Evolutionary conservation across 2,888 invertebrate species (phyloP), one percentile per base, ranked within the genome.

Genomic region (Cryptophagus acutangulus): DNA sequence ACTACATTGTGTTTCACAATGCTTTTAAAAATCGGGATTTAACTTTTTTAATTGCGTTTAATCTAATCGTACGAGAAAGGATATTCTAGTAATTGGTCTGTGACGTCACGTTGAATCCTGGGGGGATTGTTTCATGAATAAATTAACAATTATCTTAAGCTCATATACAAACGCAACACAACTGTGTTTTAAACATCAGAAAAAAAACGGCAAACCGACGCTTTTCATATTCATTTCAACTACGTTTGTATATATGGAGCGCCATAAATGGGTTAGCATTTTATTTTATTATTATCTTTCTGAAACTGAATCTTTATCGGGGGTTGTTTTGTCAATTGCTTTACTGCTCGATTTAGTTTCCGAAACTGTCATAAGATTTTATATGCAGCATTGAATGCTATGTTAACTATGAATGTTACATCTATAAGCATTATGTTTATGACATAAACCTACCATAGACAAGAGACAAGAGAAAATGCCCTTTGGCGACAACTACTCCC

Each of bases 121-220:
- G 43, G 53, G n/a, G 57, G 60, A 61, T 56, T 57, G 52, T 55
- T 51, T 60, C 54, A 61, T 62, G 61, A 60, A 62, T 62, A 62
- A 62, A 61, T 62, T 61, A 59, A 61, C 61, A 61, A 61, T 61
- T 62, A 60, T 62, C 61, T 61, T 61, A 62, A 62, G 58, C 61
- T 55, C 54, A 49, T 57, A 55, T 51, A 54, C 52, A 55, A 53
- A 31, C 5, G 5, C n/a, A n/a, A n/a, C n/a, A n/a, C n/a, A n/a
- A n/a, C n/a, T n/a, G n/a, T n/a, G n/a, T n/a, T n/a, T n/a, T n/a
- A n/a, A n/a, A n/a, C n/a, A n/a, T n/a, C n/a, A n/a, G n/a, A n/a
- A n/a, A n/a, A n/a, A n/a, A n/a, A n/a, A n/a, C n/a, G n/a, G n/a
- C n/a, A n/a, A n/a, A n/a, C n/a, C n/a, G n/a, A 13, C 16, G 31